A percentile compares a stretch with the other conserved stretches of the same genome.
phyloP scores from a whole-genome alignment of 2,113 vertebrate genomes.

The Pleuronectes platessa region DNA sequence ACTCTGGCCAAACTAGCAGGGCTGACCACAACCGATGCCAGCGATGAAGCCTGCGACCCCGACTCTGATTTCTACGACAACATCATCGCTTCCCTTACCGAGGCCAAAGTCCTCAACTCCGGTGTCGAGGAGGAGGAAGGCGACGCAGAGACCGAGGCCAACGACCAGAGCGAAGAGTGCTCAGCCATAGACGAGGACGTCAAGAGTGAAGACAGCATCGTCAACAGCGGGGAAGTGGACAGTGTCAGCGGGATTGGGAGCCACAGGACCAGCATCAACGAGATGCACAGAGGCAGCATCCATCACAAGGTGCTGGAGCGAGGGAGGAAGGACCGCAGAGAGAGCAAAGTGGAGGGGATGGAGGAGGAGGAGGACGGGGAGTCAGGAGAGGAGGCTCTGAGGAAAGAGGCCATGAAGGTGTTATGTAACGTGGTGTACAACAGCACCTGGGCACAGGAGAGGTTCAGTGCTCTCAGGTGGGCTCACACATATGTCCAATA shows the following conservation, averaged over 20 bases:
- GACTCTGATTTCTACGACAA: constrained; percentile 68
- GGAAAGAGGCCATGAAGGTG: constrained; percentile 81
- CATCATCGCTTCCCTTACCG: constrained; percentile 59
- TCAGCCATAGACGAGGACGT: constrained; percentile 37
- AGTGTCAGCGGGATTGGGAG: constrained; percentile 46
- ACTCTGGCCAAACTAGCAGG: constrained; percentile 73
- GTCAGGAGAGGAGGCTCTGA: constrained; percentile 55
- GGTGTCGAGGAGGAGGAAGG: constrained; percentile 16
- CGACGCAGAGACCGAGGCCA: constrained; percentile 15
- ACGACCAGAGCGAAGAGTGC: constrained; percentile 25
- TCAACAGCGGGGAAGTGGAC: constrained; percentile 56
- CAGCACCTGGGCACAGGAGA: constrained; percentile 80
- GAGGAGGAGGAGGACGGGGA: constrained; percentile 60
- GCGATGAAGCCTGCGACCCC: constrained; percentile 41
- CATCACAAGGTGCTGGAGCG: constrained; percentile 66
- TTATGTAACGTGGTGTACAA: constrained; percentile 82
- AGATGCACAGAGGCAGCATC: constrained; percentile 45
- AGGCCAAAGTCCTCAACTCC: constrained; percentile 47
- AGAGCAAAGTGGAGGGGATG: constrained; percentile 65
- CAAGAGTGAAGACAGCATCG: constrained; percentile 47
- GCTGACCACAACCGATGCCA: constrained; percentile 47
- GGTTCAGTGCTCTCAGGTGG: constrained; percentile 77
- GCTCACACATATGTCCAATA: constrained; percentile 6
- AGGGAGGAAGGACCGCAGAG: constrained; percentile 77
- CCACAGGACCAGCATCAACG: constrained; percentile 64